Evolutionary conservation across 2,797 vertebrate genomes (phyloP).

Genomic region (Schizopygopsis pylzovi): DNA sequence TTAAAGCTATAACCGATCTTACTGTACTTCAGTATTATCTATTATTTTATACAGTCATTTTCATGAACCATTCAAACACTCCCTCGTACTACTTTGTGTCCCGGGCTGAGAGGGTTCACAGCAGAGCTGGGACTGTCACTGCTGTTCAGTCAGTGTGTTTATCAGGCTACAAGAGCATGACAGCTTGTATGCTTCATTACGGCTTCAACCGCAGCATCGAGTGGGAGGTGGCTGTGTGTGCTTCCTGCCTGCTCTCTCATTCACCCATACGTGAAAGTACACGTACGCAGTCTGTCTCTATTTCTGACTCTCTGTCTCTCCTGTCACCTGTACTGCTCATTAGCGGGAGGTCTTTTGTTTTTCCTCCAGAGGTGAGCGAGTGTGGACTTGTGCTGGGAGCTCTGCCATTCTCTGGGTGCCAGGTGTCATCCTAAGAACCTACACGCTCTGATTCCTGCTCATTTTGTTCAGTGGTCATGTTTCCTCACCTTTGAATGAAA

Average conservation of each 20-base stretch:
- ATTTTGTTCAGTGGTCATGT: constrained; percentile 37
- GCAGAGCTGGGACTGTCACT: constrained; percentile 38
- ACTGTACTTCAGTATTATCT: background rate
- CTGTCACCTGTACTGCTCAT: constrained; percentile 47
- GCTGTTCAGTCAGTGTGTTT: constrained; percentile 38
- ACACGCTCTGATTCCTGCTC: constrained; percentile 30
- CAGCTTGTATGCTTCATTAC: constrained; percentile 52
- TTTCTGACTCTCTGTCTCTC: constrained; percentile 41
- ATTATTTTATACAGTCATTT: background rate
- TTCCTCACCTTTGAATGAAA: constrained; percentile 4
- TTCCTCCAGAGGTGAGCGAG: constrained; percentile 19
- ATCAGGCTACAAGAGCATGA: constrained; percentile 47
- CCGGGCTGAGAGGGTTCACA: constrained; percentile 21
- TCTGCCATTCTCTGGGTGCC: constrained; percentile 3
- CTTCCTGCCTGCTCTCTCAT: constrained; percentile 22
- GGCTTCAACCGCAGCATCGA: constrained; percentile 27
- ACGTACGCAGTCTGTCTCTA: constrained; percentile 16
- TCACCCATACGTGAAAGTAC: constrained; percentile 18
- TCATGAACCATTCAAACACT: background rate
- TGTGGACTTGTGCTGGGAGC: constrained; percentile 9
- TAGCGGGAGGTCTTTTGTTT: constrained; percentile 41
- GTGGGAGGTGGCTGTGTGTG: constrained; percentile 53
- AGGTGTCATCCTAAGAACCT: constrained; percentile 41
- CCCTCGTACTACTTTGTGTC: background rate
- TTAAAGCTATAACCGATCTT: background rate